Evolutionary conservation across 1,140 invertebrate genomes (phyloP).

Genomic region (Myzus persicae): DNA sequence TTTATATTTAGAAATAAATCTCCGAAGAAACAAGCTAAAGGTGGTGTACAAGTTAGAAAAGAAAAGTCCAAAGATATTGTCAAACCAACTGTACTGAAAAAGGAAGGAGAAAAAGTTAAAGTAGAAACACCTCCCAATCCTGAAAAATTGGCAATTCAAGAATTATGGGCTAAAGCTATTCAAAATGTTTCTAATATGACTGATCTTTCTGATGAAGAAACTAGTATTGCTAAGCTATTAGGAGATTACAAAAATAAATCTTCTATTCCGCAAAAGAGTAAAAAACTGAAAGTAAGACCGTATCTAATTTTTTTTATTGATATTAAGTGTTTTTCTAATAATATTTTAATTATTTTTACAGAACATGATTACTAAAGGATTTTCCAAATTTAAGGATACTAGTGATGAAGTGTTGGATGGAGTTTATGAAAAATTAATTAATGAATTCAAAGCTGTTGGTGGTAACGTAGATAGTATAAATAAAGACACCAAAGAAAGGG

Average conservation of each 20-base stretch:
- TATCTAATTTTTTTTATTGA: not conserved
- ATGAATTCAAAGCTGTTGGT: constrained; percentile 32
- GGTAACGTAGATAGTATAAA: not conserved
- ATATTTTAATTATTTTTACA: not conserved
- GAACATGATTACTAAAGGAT: constrained; percentile 53
- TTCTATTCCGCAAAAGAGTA: not conserved
- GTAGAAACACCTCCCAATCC: not conserved
- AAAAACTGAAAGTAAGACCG: not conserved
- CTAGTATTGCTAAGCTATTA: constrained; percentile 41
- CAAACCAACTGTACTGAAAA: constrained; percentile 40
- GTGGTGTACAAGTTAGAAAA: constrained; percentile 31
- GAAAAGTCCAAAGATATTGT: constrained; percentile 33
- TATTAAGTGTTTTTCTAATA: not conserved
- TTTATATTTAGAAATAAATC: constrained; percentile 36
- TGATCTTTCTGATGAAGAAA: constrained; percentile 29
- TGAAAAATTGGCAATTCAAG: not conserved
- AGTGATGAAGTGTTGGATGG: constrained; percentile 16
- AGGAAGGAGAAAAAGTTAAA: constrained; percentile 28
- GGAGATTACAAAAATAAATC: constrained; percentile 33
- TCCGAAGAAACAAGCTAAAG: constrained; percentile 35
- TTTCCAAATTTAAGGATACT: constrained; percentile 52
- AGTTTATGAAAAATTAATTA: constrained; percentile 21
- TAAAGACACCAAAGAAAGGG: not conserved
- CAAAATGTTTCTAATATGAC: constrained; percentile 16
- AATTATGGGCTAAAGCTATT: constrained; percentile 42